Conservation (phyloP, 2,797 vertebrate species). For the Halcyon badia region DNA sequence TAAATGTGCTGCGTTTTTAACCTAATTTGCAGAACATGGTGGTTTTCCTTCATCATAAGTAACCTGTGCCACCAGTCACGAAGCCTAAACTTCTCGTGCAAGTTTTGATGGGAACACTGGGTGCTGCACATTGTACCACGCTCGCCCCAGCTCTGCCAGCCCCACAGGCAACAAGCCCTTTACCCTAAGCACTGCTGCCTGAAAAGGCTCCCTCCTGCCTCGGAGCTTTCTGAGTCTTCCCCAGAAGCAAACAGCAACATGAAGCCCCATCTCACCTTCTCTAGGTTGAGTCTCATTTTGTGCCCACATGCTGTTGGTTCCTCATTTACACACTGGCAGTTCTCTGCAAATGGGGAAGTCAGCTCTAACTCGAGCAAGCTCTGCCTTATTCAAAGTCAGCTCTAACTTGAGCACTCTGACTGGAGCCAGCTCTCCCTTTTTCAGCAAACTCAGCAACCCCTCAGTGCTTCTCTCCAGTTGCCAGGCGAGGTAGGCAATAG, state of each 20-base stretch:
- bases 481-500: background rate
- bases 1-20: background rate
- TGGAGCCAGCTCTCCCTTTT: background rate
- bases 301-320: background rate
- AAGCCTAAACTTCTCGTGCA: background rate
- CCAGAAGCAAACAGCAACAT: background rate
- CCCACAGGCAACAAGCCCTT: background rate
- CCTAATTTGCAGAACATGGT: background rate
- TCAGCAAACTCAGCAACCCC: background rate
- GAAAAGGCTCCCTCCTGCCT: background rate
- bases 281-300: background rate
- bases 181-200: background rate
- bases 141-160: background rate
- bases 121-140: background rate
- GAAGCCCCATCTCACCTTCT: background rate
- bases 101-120: accelerated
- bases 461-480: background rate
- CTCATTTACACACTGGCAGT: background rate
- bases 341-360: conserved; percentile 20
- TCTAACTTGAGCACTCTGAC: background rate
- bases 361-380: background rate
- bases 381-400: background rate
- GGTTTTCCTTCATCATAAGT: background rate
- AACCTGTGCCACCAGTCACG: background rate
- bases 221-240: background rate